Evolutionary conservation across 2,113 vertebrate species (phyloP), one percentile per base, ranked within the genome.

Genomic region (Xenotilapia longispinis): DNA sequence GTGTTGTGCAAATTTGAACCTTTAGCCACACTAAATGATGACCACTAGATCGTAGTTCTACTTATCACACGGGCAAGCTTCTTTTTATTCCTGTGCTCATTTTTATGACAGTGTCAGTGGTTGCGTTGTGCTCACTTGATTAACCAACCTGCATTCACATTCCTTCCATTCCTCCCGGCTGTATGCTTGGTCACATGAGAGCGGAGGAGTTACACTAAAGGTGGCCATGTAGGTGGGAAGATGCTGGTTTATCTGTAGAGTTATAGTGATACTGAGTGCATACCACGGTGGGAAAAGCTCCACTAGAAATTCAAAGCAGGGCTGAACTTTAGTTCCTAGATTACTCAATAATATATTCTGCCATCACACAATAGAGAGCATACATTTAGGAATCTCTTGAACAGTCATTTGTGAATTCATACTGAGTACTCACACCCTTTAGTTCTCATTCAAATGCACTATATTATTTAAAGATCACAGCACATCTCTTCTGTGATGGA

Each of bases 61-160:
- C 70, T 75, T 47, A 49, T 49, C 70, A 49, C 26, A 31, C 26
- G 12, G 42, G 42, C 45, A 75, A 75, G 23, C 42, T 47, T 75
- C 40, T 31, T 47, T 75, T 28, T 3, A 47, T 49, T 49, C 40
- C 23, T 49, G 14, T 88, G 81, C 70, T 42, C 26, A 55, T 17
- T 21, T 83, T 49, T 88, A 47, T 80, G 33, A 60, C 23, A 38
- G 33, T 78, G 63, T 40, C 33, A 54, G 79, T 26, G n/a, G 84
- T 89, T 80, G 80, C 81, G 26, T 15, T 42, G 75, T 21, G 31
- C 83, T 92, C 55, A 82, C 85, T 93, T 87, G 84, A 83, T 93
- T 87, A 93, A 88, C 89, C 87, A 90, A 91, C 92, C 92, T 93
- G 90, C 84, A 85, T 93, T 94, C 90, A 89, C 94, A 95, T 96